Evolutionary conservation across 2,888 invertebrate species (phyloP), one percentile per base, ranked within the genome.

Genomic region (Neoitamus cyanurus): DNA sequence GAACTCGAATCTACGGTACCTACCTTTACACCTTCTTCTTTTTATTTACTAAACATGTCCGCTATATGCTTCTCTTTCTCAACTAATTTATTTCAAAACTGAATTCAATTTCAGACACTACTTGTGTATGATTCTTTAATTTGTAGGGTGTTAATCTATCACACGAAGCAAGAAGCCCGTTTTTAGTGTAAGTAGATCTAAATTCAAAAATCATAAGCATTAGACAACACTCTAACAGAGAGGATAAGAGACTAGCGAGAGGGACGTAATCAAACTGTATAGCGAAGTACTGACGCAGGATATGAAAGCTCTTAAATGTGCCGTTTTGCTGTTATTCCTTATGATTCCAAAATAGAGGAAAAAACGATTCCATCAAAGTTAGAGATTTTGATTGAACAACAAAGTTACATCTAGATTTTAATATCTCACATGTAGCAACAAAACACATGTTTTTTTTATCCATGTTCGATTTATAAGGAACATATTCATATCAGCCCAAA

Each of bases 1-100:
- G 9, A 77, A 11, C 25, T 77, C 77, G 77, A 46, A 42, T 77
- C 42, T 46, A 77, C 25, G 25, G 46, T 77, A 77, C 77, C 77
- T 77, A 77, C 77, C 77, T 77, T 77, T 9, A 30, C 25, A 70
- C 6, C 25, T 31, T 70, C n/a, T 48, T 48, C 15, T n/a, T n/a
- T 31, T 70, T 70, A 15, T 30, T 70, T 70, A 31, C 70, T 70
- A 15, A 48, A 58, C 58, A 58, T 25, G 15, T 58, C 9, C 58
- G 25, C 25, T 58, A 58, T 58, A 20, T 9, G 20, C n/a, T 48
- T 46, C 15, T 20, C 20, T 58, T 58, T 58, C 25, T 42, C 58
- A 58, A 25, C 58, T 58, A 58, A 58, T 58, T 15, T 15, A n/a
- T 58, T 58, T 58, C 7, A 58, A 25, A 9, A 58, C 3, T 25